Evolutionary conservation across 2,888 invertebrate species (phyloP), one percentile per base, ranked within the genome.

Genomic region (Thereva unica): DNA sequence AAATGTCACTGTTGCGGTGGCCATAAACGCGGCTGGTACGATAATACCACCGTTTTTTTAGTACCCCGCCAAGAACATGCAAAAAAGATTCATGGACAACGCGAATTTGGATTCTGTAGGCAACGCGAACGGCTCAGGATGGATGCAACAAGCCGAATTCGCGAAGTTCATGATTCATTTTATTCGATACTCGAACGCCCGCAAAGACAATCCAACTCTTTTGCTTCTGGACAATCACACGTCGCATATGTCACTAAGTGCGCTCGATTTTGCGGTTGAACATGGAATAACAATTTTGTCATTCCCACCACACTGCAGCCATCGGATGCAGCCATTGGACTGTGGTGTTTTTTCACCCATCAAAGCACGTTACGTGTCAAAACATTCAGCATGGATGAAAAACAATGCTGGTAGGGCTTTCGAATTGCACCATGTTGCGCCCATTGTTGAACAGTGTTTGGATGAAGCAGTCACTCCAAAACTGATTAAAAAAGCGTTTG

Each of bases 261-360:
- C 68, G n/a, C 50, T 77, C 47, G 70, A 75, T 63, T 70, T 70
- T 23, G 74, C 73, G 34, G 72, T 71, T 69, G 71, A 72, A 41
- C 73, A 73, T 69, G 75, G 75, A 5, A 71, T 77, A 4, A 55
- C 37, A 5, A 55, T 55, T n/a, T 5, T 55, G 35, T 8, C 55
- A 35, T 40, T 55, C 9, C 55, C 55, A 41, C 55, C 55, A 6
- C 55, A 55, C 42, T 50, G 50, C n/a, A 50, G 10, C 6, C 50
- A 50, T n/a, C 50, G 50, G 9, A 50, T 55, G 55, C 55, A 55
- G 55, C 55, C 55, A 4, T n/a, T 55, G n/a, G 55, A 55, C n/a
- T 41, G 40, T 41, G 23, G 10, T 5, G 42, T 55, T 40, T 55
- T 55, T 40, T 4, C n/a, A 4, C 38, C 55, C 10, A 4, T 55